A percentile compares a stretch with the other conserved stretches of the same genome.
Evolutionary conservation across 92 coral and sea anemone genomes (phyloP).

Genomic region (Umimayanthus kanabou): DNA sequence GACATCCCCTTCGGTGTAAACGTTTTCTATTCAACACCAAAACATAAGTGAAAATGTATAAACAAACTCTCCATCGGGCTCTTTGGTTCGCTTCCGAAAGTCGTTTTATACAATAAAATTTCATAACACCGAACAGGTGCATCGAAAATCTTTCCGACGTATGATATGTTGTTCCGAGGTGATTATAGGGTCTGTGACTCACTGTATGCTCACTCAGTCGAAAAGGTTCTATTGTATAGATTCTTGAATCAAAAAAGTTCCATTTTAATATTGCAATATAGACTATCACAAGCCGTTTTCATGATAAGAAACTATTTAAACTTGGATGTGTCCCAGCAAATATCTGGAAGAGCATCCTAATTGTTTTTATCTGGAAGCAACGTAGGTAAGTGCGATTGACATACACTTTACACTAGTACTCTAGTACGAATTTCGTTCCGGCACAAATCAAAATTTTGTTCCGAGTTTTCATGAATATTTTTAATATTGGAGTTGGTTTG

Average conservation of each 20-base stretch:
- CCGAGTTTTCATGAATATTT: background rate
- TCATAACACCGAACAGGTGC: conserved; percentile 26
- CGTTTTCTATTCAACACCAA: conserved; percentile 28
- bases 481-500: background rate
- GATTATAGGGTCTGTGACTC: background rate
- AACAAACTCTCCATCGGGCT: conserved; percentile 19
- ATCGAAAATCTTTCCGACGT: background rate
- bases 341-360: background rate
- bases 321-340: background rate
- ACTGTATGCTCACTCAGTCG: too few species aligned
- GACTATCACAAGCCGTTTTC: background rate
- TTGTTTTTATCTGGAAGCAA: background rate
- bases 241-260: too few species aligned
- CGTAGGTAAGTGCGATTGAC: background rate
- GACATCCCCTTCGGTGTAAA: conserved; percentile 10
- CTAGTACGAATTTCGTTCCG: background rate
- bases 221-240: too few species aligned
- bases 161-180: background rate
- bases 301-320: background rate
- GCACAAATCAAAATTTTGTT: background rate
- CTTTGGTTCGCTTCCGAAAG: conserved; percentile 39
- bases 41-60: conserved; percentile 22
- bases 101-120: conserved; percentile 1
- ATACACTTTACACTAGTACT: too few species aligned
- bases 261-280: background rate